Evolutionary conservation across 2,113 vertebrate species (phyloP).

Genomic region (Euleptes europaea): DNA sequence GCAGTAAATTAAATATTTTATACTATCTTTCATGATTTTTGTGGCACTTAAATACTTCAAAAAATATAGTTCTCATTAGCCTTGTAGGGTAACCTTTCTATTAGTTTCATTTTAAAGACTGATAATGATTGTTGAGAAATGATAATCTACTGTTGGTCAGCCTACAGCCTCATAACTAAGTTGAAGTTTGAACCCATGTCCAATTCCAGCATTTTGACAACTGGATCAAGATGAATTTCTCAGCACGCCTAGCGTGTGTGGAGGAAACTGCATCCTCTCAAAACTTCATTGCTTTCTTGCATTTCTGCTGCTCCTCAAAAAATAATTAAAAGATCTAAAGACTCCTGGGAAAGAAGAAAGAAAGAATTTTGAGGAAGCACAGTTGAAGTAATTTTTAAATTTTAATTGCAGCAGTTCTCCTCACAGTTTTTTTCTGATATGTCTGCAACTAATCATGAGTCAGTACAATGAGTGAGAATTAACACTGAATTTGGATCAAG

Average conservation of each 20-base stretch:
- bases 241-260: background rate
- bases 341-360: background rate
- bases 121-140: background rate
- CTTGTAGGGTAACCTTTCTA: background rate
- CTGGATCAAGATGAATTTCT: background rate
- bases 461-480: background rate
- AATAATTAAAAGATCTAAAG: conserved; percentile 15
- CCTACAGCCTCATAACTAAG: background rate
- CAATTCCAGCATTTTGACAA: background rate
- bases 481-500: conserved; percentile 18
- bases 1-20: background rate
- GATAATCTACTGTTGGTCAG: background rate
- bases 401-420: background rate
- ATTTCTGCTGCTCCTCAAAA: background rate
- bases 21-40: background rate
- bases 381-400: background rate
- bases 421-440: background rate
- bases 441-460: conserved; percentile 3
- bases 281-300: background rate
- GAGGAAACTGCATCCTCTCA: background rate
- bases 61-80: background rate
- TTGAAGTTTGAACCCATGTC: background rate
- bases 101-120: background rate
- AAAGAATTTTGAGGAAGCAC: background rate
- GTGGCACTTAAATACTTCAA: background rate